Percentiles rank a stretch among this genome's conserved stretches.
These are phyloP conservation scores for Genyomyrus donnyi DNA, from an alignment of 2,113 vertebrate species.

Conservation along the genomic window DNA sequence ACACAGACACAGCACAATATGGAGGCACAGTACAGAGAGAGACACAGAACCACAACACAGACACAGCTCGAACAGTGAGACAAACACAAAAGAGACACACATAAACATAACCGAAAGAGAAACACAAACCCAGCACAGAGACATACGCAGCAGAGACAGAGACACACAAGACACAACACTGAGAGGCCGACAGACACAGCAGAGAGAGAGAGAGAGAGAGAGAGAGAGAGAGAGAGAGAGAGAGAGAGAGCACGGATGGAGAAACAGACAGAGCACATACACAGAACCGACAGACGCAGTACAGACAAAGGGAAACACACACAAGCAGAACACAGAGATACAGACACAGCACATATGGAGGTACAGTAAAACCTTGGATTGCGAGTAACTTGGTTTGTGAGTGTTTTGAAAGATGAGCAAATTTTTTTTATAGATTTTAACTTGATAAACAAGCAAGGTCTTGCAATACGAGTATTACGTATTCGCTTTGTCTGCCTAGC, in stretches of 20 bases:
- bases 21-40: background rate
- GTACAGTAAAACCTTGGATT: no score
- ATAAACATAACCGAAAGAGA: background rate
- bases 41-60: no score
- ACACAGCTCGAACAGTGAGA: background rate
- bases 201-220: background rate
- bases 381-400: no score
- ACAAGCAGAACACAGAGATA: background rate
- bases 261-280: background rate
- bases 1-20: background rate
- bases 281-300: background rate
- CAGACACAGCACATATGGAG: background rate
- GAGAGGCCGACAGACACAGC: background rate
- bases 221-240: background rate
- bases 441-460: no score
- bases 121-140: background rate
- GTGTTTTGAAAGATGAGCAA: no score
- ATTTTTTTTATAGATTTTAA: no score
- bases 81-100: background rate
- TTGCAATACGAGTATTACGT: no score
- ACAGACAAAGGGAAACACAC: background rate
- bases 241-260: background rate
- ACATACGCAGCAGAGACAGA: background rate
- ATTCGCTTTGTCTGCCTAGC: no score
- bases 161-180: background rate